These are phyloP conservation scores for Macrosoma leucophasiata DNA, from an alignment of 2,888 invertebrate genomes.

Conservation along the genomic window DNA sequence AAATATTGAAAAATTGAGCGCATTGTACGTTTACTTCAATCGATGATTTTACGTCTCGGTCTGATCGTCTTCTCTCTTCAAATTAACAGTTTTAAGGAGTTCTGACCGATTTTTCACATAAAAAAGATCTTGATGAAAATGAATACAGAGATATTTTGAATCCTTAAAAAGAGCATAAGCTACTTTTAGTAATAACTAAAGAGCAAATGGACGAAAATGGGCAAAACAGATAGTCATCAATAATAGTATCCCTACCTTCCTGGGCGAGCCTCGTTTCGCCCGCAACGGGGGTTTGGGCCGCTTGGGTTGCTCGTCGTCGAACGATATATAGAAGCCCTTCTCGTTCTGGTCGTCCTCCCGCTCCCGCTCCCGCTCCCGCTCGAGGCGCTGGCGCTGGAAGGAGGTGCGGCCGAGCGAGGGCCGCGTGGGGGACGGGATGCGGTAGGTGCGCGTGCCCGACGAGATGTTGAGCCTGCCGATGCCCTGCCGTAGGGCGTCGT, in stretches of 20 bases:
- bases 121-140: no score
- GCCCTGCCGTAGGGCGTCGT: conserved; percentile 77
- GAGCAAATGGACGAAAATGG: no score
- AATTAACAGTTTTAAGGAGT: no score
- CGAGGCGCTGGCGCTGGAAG: conserved; percentile 77
- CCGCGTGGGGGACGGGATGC: conserved; percentile 91
- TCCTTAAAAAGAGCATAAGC: no score
- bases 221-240: no score
- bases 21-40: no score
- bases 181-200: no score
- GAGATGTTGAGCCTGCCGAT: conserved; percentile 88
- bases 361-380: conserved; percentile 46
- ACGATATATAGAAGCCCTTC: conserved; percentile 95
- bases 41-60: no score
- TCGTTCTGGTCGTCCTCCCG: conserved; percentile 69
- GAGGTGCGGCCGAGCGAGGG: conserved; percentile 82
- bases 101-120: no score
- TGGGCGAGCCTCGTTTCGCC: conserved; percentile 83
- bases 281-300: conserved; percentile 92
- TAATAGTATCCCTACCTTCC: conserved; percentile 79
- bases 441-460: conserved; percentile 90
- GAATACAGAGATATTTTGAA: no score
- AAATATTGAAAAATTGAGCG: no score
- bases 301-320: conserved; percentile 91
- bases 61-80: no score